Evolutionary conservation across 2,888 invertebrate genomes (phyloP), one percentile per base, ranked within the genome.

Genomic region (Podotricha telesiphe): DNA sequence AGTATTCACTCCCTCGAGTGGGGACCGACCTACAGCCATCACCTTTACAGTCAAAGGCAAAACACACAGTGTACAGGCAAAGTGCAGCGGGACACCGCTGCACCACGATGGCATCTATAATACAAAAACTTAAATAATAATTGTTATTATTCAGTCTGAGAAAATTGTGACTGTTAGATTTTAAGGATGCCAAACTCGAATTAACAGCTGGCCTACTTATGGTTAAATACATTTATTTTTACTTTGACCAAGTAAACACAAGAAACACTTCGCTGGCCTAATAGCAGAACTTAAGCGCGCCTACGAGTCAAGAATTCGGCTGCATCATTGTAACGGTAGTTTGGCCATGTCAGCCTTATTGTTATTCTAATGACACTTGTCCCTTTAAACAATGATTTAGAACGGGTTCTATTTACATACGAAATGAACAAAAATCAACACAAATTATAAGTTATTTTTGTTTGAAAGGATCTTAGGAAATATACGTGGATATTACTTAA

Each of bases 301-400:
- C 68, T 72, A 67, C 68, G 70, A 68, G 70, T 69, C 70, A 59
- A 74, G 77, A 76, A 76, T 76, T 77, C 63, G 75, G 74, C 66
- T 74, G 67, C 73, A 65, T 58, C 68, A 65, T 62, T 63, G 61
- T 76, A 76, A 77, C 77, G 75, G 77, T 77, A 67, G 59, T 73
- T 71, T 62, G 68, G 59, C 65, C 70, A 67, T 68, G 70, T 61
- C 72, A 65, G 67, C 64, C 71, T 76, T 69, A 68, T 77, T 77
- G 65, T 70, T 72, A 77, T 77, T 75, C 77, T 65, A 66, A 58
- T 64, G 71, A 69, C 75, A 72, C 61, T 56, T 58, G 67, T 65
- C 68, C 68, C 71, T 72, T 73, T 73, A 50, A 72, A 65, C 58
- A 56, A 72, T 73, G 55, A 72, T 59, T 70, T 40, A 67, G 47